phyloP scores from a whole-genome alignment of 2,113 vertebrate genomes.

The Clarias batrachus region DNA sequence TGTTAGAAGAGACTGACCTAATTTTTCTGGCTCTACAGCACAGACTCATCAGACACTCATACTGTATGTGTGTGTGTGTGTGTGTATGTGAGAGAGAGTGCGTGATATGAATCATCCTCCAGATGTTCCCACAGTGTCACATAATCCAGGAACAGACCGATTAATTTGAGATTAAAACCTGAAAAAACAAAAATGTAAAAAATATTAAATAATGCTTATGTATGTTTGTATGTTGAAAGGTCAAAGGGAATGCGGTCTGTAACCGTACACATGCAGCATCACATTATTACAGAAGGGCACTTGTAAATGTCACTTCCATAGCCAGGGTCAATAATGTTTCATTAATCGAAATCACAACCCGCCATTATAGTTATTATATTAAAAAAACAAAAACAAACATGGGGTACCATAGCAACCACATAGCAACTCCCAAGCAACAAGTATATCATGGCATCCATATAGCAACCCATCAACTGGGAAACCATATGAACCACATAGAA shows the following conservation, averaged over 20 bases:
- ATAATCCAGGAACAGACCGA: conserved; percentile 25
- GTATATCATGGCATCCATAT: no score
- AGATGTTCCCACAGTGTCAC: not conserved
- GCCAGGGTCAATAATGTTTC: no score
- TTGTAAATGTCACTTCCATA: no score
- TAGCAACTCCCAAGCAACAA: no score
- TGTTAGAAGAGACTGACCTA: conserved; percentile 11
- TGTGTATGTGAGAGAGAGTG: conserved; percentile 18
- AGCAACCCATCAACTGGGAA: no score
- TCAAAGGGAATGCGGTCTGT: not conserved
- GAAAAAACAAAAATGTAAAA: not conserved
- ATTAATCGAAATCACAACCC: not conserved
- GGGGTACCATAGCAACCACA: not conserved
- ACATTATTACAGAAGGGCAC: not conserved
- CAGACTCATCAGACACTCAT: not conserved
- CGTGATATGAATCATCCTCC: conserved; percentile 14
- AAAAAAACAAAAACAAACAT: no score
- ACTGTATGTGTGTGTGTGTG: not conserved
- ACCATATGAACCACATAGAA: not conserved
- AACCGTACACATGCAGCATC: not conserved
- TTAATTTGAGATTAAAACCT: conserved; percentile 3
- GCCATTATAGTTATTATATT: no score
- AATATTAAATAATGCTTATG: not conserved
- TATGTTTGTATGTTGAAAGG: not conserved
- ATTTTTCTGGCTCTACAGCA: conserved; percentile 3